Evolutionary conservation across 2,797 vertebrate genomes (phyloP), one percentile per base, ranked within the genome.

Genomic region (Sternotherus odoratus): DNA sequence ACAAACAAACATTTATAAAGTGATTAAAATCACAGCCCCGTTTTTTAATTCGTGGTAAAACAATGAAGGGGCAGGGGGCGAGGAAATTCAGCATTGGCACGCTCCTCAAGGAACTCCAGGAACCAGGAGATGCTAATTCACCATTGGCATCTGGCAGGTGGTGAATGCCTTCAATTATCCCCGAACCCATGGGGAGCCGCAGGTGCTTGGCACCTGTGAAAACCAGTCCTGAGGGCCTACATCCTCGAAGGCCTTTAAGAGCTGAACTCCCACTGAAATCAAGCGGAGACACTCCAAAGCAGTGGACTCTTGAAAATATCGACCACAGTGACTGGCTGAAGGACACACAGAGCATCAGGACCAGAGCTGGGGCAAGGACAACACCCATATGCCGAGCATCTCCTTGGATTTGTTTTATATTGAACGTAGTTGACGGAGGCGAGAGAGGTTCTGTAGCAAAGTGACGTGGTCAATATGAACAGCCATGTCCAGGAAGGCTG

Each of bases 1-100:
- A 98, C 97, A 95, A 97, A 96, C 94, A 91, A 97, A 97, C 95
- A 94, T 50, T 95, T 94, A 96, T 94, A 90, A 95, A 97, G 93
- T 87, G 97, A 97, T 98, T 97, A 97, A 97, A 97, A 69, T 85
- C 94, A 72, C 69, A 79, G 93, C 23, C 91, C 94, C 33, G 3
- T 46, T 26, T 36, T 0, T 91, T 10, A 10, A 77, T 69, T 28
- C 90, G 77, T 82, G 86, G 77, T 77, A 56, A 33, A 75, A 39
- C 0, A 0, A 82, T 63, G 83, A 77, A 66, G 2, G 19, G 0
- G 1, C n/a, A 15, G 81, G 49, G 48, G 26, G 63, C 51, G 30
- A 50, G 26, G 5, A 21, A 66, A 51, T 46, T 50, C 60, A 36
- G 28, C 0, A 1, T 6, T 69, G 66, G 63, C 2, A 3, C 0